Percentiles rank a stretch among this genome's conserved stretches.
Evolutionary conservation across 2,888 invertebrate species (phyloP).

Genomic region (Drosophila leonis): DNA sequence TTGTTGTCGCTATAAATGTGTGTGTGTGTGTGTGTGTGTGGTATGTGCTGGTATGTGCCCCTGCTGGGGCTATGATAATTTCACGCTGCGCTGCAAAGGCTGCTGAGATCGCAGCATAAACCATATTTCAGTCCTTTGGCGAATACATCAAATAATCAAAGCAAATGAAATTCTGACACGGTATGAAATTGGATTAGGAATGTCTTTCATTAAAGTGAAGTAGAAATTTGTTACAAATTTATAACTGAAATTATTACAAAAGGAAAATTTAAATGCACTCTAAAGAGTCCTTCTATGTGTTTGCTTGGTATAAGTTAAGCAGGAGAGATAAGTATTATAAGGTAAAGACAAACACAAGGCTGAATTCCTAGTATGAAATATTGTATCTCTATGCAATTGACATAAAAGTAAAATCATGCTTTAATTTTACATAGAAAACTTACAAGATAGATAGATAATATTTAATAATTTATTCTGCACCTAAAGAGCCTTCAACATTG

Average conservation of each 20-base stretch:
- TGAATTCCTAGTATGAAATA: too few relatives aligned
- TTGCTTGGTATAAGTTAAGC: neutral
- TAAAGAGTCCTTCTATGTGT: neutral
- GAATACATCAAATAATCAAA: constrained; percentile 24
- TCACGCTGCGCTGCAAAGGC: constrained; percentile 58
- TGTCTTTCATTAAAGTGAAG: neutral
- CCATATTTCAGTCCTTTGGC: constrained; percentile 3
- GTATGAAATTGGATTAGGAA: constrained; percentile 10
- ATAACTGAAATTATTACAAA: too few relatives aligned
- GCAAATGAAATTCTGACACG: constrained; percentile 21
- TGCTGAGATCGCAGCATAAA: constrained; percentile 13
- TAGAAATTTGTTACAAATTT: neutral
- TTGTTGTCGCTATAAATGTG: constrained; percentile 17
- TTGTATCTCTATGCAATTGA: too few relatives aligned
- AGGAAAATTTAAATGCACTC: neutral
- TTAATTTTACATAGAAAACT: neutral
- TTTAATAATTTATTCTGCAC: neutral
- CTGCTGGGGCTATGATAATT: constrained; percentile 66
- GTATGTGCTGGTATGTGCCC: constrained; percentile 30
- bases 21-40: neutral
- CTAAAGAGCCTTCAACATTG: neutral
- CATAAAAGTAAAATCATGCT: neutral
- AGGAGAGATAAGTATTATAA: too few relatives aligned
- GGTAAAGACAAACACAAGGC: too few relatives aligned
- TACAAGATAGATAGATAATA: neutral